Base-by-base conservation (phyloP, 2,113 vertebrate genomes). In the Eretmochelys imbricata region DNA sequence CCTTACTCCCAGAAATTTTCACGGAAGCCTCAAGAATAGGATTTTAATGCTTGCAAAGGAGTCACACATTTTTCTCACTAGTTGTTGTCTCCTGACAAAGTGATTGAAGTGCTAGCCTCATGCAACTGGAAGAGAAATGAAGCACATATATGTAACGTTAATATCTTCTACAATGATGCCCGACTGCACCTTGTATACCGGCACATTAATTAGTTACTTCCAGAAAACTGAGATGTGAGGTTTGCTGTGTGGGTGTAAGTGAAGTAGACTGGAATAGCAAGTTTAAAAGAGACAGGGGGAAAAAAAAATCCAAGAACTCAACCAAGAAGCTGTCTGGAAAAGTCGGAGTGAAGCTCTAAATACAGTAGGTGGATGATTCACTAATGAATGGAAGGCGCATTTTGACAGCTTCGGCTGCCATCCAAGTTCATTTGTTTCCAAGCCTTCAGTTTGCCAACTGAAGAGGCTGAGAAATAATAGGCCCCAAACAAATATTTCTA, bases 361-460 rank as follows among this genome's bases (percentile, higher is more conserved):
- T 94, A 89, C 93, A 90, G 94, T 94, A 97, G 97, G 93, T 87
- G 95, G 95, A 92, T 93, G 94, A 93, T 95, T 96, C 59, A 38
- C 93, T 96, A 97, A 97, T 89, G 96, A 98, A 96, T 96, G 95
- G 96, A 94, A 96, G 95, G 89, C 95, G 83, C 85, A 91, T 95
- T 92, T 94, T 96, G 96, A 98, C 95, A 97, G 92, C 92, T 98
- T 93, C 94, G 98, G 98, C 97, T 88, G 76, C 93, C 55, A 3
- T 90, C 98, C 98, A 98, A 95, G 94, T 96, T 96, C 98, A 97
- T 98, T 98, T 98, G 95, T 98, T 97, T 97, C 95, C 94, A 95
- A 90, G 92, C 79, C 91, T 97, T 97, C 93, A 79, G 79, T 97
- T 96, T 98, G 98, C 97, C 97, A 97, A 89, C 95, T 90, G 88